phyloP scores from a whole-genome alignment of 2,888 invertebrate species.

The Orchesella flavescens region DNA sequence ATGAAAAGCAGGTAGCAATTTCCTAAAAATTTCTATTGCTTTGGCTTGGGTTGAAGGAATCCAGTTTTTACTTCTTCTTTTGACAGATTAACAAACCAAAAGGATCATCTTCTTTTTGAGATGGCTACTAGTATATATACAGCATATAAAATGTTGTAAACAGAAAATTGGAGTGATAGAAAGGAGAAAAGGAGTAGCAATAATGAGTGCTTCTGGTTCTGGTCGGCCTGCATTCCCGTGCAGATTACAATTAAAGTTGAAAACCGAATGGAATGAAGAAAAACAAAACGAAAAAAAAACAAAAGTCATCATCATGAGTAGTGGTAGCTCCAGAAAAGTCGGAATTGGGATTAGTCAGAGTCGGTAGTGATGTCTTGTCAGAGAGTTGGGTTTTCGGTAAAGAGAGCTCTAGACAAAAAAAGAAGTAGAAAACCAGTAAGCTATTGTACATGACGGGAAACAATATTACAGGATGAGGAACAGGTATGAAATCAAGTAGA shows the following conservation, averaged over 20 bases:
- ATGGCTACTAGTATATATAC: conserved; percentile 9
- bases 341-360: conserved; percentile 15
- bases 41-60: conserved; percentile 20
- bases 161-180: conserved; percentile 31
- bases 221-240: conserved; percentile 43
- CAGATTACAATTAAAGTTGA: conserved; percentile 53
- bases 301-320: background rate
- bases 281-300: conserved; percentile 8
- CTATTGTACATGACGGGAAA: conserved; percentile 10
- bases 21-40: conserved; percentile 36
- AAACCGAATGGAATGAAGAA: background rate
- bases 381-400: background rate
- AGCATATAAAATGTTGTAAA: background rate
- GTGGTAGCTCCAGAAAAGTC: conserved; percentile 28
- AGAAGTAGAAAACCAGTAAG: conserved; percentile 1
- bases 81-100: conserved; percentile 28
- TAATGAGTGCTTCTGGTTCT: conserved; percentile 46
- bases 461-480: conserved; percentile 11
- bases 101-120: background rate
- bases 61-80: conserved; percentile 36
- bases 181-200: conserved; percentile 1
- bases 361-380: background rate
- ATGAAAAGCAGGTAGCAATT: conserved; percentile 6
- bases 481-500: background rate
- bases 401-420: background rate